These are phyloP conservation scores for Hormiphora californensis DNA, from an alignment of 37 sponge, comb jelly and placozoan genomes.

Conservation along the genomic window DNA sequence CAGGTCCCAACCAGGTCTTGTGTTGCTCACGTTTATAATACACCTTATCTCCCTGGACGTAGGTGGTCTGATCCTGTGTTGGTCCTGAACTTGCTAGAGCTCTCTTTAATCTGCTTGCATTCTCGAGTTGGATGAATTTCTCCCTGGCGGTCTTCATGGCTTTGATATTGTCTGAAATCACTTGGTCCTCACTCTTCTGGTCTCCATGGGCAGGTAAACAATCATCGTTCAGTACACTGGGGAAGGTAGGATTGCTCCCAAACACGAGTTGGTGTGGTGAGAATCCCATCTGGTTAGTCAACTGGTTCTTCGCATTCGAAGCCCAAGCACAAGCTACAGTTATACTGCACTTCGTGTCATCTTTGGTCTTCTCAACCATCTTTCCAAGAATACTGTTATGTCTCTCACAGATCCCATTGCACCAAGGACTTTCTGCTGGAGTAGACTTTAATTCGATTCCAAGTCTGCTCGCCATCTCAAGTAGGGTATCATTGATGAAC, in stretches of 20 bases:
- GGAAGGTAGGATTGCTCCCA: background rate
- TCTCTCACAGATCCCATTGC: background rate
- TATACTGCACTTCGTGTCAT: background rate
- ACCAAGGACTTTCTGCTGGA: constrained; percentile 4
- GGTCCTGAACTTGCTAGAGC: background rate
- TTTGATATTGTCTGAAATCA: background rate
- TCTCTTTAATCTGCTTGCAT: background rate
- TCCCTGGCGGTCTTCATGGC: constrained; percentile 2
- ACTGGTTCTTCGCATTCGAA: constrained; percentile 13
- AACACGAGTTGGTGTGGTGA: constrained; percentile 17
- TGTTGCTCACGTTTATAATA: background rate
- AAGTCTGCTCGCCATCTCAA: background rate
- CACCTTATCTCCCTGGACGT: background rate
- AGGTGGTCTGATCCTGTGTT: background rate
- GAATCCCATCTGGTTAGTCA: background rate
- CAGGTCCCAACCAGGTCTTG: constrained; percentile 3
- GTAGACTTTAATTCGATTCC: background rate
- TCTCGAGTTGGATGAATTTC: constrained; percentile 32
- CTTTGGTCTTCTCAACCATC: background rate
- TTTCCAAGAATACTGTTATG: background rate
- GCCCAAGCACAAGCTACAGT: background rate
- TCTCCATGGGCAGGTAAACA: too few relatives aligned
- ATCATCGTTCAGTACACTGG: background rate
- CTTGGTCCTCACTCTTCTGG: too few relatives aligned
- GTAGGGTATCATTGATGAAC: background rate